These are phyloP conservation scores for Lasius fuliginosus DNA, from an alignment of 2,888 invertebrate genomes.

Conservation along the genomic window DNA sequence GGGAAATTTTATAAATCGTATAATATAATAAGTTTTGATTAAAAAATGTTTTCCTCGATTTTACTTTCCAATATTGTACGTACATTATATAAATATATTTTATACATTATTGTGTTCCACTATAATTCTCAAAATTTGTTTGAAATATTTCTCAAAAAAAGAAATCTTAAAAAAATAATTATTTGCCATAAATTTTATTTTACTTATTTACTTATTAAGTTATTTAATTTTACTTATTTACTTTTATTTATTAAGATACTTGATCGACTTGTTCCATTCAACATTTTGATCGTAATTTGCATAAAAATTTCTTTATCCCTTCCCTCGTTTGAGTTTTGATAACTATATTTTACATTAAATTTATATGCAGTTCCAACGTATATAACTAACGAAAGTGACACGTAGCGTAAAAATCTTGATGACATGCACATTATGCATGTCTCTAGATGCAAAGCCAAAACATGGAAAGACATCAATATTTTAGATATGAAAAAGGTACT, in stretches of 20 bases:
- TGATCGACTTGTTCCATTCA: neutral
- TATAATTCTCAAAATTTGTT: neutral
- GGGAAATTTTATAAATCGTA: neutral
- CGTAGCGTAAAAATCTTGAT: conserved; percentile 1
- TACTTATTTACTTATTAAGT: neutral
- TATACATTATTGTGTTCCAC: neutral
- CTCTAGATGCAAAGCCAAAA: conserved; percentile 20
- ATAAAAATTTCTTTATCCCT: neutral
- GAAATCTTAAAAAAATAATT: neutral
- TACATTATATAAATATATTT: neutral
- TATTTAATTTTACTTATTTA: neutral
- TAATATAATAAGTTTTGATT: neutral
- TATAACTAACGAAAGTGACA: neutral
- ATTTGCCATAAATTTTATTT: neutral
- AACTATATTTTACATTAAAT: conserved; percentile 1
- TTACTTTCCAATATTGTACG: neutral
- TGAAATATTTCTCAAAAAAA: neutral
- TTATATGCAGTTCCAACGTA: neutral
- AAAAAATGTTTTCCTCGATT: neutral
- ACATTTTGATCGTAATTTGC: neutral
- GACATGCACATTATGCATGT: conserved; percentile 1
- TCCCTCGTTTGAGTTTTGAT: neutral
- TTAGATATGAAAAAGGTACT: conserved; percentile 34
- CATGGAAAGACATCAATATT: conserved; percentile 30
- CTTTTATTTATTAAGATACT: neutral